Percentiles rank a stretch among this genome's conserved stretches.
Conservation (phyloP, 1,140 invertebrate genomes). For the Dendroctonus ponderosae region DNA sequence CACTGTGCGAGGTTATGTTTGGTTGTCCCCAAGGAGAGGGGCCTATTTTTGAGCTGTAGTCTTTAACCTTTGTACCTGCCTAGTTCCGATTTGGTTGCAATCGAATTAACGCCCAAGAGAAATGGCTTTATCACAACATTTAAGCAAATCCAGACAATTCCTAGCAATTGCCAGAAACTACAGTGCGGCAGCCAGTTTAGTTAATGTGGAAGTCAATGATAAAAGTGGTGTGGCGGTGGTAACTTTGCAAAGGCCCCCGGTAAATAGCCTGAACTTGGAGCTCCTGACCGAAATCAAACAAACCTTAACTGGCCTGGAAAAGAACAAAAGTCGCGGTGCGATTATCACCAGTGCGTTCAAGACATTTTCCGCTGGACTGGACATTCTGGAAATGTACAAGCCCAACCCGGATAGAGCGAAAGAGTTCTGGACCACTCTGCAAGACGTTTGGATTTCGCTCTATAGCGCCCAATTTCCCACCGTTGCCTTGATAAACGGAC, state of each 20-base stretch:
- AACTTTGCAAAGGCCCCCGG: constrained; percentile 72
- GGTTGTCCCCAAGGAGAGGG: background rate
- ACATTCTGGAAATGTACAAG: constrained; percentile 86
- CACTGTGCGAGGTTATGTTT: too few species aligned
- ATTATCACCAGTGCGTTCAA: constrained; percentile 78
- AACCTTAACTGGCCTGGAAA: constrained; percentile 65
- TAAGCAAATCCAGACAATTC: constrained; percentile 13
- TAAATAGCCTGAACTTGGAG: constrained; percentile 80
- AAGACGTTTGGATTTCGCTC: constrained; percentile 77
- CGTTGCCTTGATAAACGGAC: constrained; percentile 81
- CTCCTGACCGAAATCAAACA: constrained; percentile 64
- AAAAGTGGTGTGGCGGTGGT: constrained; percentile 68
- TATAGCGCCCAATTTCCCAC: constrained; percentile 70
- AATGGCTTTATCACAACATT: constrained; percentile 25
- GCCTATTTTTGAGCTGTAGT: background rate
- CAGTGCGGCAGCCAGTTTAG: constrained; percentile 40
- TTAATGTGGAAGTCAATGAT: constrained; percentile 58
- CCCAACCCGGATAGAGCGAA: constrained; percentile 65
- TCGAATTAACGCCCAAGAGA: background rate
- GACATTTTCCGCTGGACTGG: constrained; percentile 79
- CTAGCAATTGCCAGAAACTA: constrained; percentile 12
- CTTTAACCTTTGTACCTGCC: background rate
- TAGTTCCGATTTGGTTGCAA: background rate
- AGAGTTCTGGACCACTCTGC: constrained; percentile 74
- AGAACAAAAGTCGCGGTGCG: constrained; percentile 68